Evolutionary conservation across 1,140 invertebrate species (phyloP).

Genomic region (Tetramorium parvispinum): DNA sequence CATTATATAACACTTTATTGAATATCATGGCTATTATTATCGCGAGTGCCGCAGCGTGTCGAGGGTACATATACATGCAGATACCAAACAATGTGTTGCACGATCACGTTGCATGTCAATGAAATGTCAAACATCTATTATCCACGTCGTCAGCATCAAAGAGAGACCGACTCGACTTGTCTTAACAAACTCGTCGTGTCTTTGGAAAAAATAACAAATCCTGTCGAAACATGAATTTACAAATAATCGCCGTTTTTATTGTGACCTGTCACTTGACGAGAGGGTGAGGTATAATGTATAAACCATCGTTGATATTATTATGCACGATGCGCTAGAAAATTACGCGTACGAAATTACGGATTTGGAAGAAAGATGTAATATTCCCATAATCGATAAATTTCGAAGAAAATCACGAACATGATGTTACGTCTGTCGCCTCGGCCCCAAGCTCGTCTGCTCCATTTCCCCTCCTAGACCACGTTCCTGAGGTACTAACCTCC

Average conservation of each 20-base stretch:
- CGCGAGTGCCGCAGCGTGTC: neutral
- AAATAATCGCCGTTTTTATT: neutral
- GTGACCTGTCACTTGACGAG: neutral
- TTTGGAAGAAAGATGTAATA: neutral
- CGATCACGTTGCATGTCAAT: neutral
- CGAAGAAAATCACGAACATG: neutral
- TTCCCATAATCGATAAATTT: neutral
- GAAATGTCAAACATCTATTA: conserved; percentile 8
- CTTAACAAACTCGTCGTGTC: neutral
- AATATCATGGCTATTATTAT: neutral
- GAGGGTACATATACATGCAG: neutral
- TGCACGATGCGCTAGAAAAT: neutral
- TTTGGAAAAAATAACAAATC: neutral
- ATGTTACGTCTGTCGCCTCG: too few species aligned
- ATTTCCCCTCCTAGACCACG: too few species aligned
- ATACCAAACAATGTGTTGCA: neutral
- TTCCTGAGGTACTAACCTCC: too few species aligned
- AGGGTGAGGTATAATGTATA: conserved; percentile 11
- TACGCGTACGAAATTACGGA: neutral
- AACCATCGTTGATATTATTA: neutral
- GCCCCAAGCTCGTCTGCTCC: too few species aligned
- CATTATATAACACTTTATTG: neutral
- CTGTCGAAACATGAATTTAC: conserved; percentile 28
- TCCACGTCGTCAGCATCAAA: neutral
- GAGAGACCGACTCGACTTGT: neutral